Evolutionary conservation across 2,113 vertebrate genomes (phyloP).

Genomic region (Asarcornis scutulata): DNA sequence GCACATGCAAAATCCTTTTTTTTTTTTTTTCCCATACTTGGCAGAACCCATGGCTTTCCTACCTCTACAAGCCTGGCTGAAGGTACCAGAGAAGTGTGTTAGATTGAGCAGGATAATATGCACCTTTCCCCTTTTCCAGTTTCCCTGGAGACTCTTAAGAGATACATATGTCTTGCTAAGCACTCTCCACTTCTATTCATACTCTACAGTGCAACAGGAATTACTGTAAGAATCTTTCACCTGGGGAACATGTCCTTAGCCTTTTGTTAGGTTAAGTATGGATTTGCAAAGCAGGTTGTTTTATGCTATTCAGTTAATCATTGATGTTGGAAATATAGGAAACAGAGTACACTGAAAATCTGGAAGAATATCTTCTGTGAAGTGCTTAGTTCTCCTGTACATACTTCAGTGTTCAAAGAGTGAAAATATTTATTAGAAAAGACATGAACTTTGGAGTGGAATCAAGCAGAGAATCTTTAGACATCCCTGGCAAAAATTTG

Average conservation of each 20-base stretch:
- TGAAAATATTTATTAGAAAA: not conserved
- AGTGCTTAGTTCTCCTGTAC: not conserved
- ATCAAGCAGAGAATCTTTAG: not conserved
- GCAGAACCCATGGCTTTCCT: not conserved
- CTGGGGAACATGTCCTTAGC: not conserved
- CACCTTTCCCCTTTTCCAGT: not conserved
- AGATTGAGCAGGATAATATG: not conserved
- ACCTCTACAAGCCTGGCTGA: not conserved
- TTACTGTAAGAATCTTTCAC: not conserved
- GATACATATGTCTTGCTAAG: not conserved
- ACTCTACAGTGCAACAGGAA: not conserved
- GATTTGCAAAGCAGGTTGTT: conserved; percentile 10
- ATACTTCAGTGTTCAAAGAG: not conserved
- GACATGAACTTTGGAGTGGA: not conserved
- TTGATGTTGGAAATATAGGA: not conserved
- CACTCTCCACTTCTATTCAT: not conserved
- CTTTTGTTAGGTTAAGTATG: not conserved
- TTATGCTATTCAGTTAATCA: not conserved
- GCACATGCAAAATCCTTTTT: not conserved
- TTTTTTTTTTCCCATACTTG: not conserved
- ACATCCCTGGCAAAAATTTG: not conserved
- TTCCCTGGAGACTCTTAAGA: not conserved
- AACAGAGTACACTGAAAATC: not conserved
- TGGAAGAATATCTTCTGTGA: not conserved
- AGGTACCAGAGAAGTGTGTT: not conserved